phyloP scores from a whole-genome alignment of 2,888 invertebrate species.

The Lasioglossum marginatum region DNA sequence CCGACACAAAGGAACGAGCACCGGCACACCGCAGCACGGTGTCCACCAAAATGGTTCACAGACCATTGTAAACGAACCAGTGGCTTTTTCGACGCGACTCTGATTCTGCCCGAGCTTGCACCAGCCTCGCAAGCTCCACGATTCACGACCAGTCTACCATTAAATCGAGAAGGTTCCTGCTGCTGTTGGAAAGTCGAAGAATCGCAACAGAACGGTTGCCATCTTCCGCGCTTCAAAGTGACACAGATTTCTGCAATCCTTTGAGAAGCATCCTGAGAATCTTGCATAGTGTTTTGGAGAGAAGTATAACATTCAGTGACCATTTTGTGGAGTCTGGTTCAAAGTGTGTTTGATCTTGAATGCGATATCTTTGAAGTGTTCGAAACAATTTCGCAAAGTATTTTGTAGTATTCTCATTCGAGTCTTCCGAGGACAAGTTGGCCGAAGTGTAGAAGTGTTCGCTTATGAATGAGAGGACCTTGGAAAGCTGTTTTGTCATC shows the following conservation, averaged over 20 bases:
- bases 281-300: neutral
- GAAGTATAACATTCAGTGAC: neutral
- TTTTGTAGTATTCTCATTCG: neutral
- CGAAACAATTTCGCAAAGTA: neutral
- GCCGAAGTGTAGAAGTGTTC: neutral
- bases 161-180: neutral
- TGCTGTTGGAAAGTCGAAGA: neutral
- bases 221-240: neutral
- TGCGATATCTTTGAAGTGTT: neutral
- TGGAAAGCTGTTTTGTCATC: neutral
- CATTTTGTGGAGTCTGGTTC: neutral
- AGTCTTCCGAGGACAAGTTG: neutral
- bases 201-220: neutral
- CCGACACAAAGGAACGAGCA: conserved; percentile 76
- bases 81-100: neutral
- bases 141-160: neutral
- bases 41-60: conserved; percentile 53
- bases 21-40: conserved; percentile 22
- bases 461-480: neutral
- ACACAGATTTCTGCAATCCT: neutral
- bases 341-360: neutral
- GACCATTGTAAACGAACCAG: neutral
- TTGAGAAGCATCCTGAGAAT: neutral
- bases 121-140: neutral
- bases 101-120: neutral